Evolutionary conservation across 92 coral and sea anemone genomes (phyloP), one percentile per base, ranked within the genome.

Genomic region (Pocillopora grandis): DNA sequence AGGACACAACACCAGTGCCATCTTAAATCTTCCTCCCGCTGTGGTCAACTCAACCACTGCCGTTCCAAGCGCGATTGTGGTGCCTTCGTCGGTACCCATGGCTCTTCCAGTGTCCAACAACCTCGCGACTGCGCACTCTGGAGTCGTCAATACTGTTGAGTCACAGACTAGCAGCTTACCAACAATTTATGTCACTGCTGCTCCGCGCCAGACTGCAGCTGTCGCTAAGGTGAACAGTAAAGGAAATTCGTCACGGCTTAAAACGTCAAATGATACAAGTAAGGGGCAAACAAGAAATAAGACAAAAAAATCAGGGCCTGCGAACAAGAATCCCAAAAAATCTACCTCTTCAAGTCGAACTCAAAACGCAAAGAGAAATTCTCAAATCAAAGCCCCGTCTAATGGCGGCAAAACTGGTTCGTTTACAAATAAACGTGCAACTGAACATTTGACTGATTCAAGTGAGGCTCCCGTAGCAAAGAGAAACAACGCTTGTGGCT

Each of bases 121-220:
- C 58, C 17, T 73, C 62, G 49, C 62, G 2, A 74, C 17, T 75
- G 72, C 20, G 72, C 33, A 73, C 42, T 19, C 80, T 14, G 74
- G 55, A 52, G 12, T 23, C 3, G 59, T 27, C 31, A 75, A 80
- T 49, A 57, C 58, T 72, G 55, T 85, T 10, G 79, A 31, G 20
- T 5, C 81, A 61, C 68, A 80, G 42, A 75, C 56, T 19, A 58
- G 31, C 66, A 72, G 78, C 61, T 68, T 77, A 21, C 60, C 87
- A 5, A 33, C 89, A 49, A 21, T 83, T 59, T 69, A 18, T 42
- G 36, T 84, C 56, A 76, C 92, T 31, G 58, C 87, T 56, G 85
- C 83, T 55, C 71, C 82, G 64, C 71, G 64, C 77, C 88, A 84
- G 62, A 78, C 62, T 35, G 16, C 65, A 33, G 17, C 86, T 56